Evolutionary conservation across 2,797 vertebrate genomes (phyloP).

Genomic region (Eulemur albifrons): DNA sequence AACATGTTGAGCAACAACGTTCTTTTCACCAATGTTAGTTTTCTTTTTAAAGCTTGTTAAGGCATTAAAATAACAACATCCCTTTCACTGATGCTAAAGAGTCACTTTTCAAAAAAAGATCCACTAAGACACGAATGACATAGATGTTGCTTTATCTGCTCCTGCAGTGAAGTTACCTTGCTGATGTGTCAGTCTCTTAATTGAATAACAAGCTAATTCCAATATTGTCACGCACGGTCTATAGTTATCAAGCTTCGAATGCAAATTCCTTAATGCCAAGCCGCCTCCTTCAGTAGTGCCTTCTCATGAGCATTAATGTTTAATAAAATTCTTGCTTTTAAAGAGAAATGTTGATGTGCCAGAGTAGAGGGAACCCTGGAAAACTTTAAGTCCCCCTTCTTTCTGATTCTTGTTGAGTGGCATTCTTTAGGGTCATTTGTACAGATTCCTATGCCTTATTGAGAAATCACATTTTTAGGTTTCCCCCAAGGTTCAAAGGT

Average conservation of each 20-base stretch:
- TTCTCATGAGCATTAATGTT: background rate
- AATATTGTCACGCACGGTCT: background rate
- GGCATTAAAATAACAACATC: background rate
- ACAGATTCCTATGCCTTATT: background rate
- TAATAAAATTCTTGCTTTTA: background rate
- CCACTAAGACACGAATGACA: background rate
- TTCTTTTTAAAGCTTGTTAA: background rate
- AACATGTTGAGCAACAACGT: background rate
- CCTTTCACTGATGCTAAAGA: background rate
- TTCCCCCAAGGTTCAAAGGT: background rate
- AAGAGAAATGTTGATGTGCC: background rate
- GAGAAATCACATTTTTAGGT: background rate
- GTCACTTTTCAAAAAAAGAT: constrained; percentile 10
- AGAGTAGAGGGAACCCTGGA: background rate
- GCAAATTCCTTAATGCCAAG: background rate
- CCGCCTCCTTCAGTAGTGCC: background rate
- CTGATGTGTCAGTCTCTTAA: background rate
- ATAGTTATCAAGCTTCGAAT: background rate
- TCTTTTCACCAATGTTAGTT: background rate
- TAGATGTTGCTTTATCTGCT: background rate
- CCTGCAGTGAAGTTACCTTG: background rate
- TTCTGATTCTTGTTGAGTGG: background rate
- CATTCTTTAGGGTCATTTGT: background rate
- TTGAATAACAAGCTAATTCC: background rate
- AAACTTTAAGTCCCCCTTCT: background rate